These are phyloP conservation scores for Sinelater perroti DNA, from an alignment of 2,888 invertebrate species.

Conservation along the genomic window DNA sequence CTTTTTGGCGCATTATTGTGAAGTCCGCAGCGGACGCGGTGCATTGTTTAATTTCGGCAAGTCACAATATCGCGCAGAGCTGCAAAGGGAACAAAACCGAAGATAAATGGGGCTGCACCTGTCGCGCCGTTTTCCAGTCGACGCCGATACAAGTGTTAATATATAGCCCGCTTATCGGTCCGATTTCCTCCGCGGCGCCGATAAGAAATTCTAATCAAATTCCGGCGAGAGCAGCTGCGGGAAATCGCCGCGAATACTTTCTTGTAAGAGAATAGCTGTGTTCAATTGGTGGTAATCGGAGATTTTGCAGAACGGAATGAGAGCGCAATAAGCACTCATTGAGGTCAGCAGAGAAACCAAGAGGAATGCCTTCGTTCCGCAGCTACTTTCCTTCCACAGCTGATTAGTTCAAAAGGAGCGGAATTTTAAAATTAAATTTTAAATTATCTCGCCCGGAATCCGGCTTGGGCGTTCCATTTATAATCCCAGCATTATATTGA, in stretches of 20 bases:
- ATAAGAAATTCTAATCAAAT: slow-evolving; percentile 7
- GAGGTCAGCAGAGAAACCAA: slow-evolving; percentile 1
- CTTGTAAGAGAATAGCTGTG: too few relatives aligned
- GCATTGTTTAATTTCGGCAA: too few relatives aligned
- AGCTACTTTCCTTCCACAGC: slow-evolving; percentile 7
- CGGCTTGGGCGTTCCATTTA: too few relatives aligned
- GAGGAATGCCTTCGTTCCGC: neutral
- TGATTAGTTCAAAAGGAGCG: slow-evolving; percentile 1
- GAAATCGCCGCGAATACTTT: too few relatives aligned
- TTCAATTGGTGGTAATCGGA: too few relatives aligned
- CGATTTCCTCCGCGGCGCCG: slow-evolving; percentile 1
- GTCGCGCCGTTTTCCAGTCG: slow-evolving; percentile 9
- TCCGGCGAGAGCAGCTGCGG: too few relatives aligned
- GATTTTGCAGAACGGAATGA: slow-evolving; percentile 2
- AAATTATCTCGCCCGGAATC: too few relatives aligned
- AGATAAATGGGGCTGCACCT: slow-evolving; percentile 13
- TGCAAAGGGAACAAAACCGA: slow-evolving; percentile 2
- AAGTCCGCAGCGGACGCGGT: too few relatives aligned
- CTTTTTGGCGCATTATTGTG: too few relatives aligned
- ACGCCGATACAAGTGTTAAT: slow-evolving; percentile 16
- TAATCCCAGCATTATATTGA: too few relatives aligned
- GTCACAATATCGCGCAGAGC: too few relatives aligned
- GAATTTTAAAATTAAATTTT: slow-evolving; percentile 7
- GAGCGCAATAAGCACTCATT: neutral
- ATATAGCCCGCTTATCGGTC: slow-evolving; percentile 7